Conservation (phyloP, 1,140 invertebrate genomes). For the Procambarus virginalis region DNA sequence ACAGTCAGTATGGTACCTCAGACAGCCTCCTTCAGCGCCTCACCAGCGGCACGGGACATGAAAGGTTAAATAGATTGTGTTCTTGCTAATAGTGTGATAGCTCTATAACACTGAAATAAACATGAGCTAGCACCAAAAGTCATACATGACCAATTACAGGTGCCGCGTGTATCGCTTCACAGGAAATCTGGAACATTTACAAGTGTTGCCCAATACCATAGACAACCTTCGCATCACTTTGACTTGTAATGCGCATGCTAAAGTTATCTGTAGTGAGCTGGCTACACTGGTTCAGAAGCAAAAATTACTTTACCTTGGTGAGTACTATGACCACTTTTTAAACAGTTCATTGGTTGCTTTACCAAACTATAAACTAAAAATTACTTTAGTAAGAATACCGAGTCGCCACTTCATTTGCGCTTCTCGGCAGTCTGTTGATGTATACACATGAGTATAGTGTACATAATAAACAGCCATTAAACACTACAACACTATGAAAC, state of each 20-base stretch:
- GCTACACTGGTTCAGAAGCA: neutral
- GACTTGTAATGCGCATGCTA: neutral
- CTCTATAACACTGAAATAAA: neutral
- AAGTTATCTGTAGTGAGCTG: neutral
- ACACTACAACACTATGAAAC: no score
- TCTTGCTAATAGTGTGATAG: neutral
- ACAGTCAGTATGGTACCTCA: no score
- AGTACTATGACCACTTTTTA: neutral
- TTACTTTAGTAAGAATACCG: neutral
- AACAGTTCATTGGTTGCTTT: no score
- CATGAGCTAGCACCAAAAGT: neutral
- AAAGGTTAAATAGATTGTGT: neutral
- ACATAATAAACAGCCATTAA: no score
- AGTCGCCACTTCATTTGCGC: neutral
- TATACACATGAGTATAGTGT: neutral
- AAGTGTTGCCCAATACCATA: neutral
- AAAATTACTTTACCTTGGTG: neutral
- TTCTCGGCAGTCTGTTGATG: neutral
- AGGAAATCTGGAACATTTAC: slow-evolving; percentile 5
- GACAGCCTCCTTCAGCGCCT: neutral
- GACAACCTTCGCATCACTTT: neutral
- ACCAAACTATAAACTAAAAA: neutral
- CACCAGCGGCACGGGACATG: neutral
- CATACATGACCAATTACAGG: slow-evolving; percentile 1
- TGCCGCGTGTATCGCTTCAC: slow-evolving; percentile 4